A percentile compares a stretch with the other conserved stretches of the same genome.
Conservation (phyloP, 2,113 vertebrate species). For the Lepus americanus region DNA sequence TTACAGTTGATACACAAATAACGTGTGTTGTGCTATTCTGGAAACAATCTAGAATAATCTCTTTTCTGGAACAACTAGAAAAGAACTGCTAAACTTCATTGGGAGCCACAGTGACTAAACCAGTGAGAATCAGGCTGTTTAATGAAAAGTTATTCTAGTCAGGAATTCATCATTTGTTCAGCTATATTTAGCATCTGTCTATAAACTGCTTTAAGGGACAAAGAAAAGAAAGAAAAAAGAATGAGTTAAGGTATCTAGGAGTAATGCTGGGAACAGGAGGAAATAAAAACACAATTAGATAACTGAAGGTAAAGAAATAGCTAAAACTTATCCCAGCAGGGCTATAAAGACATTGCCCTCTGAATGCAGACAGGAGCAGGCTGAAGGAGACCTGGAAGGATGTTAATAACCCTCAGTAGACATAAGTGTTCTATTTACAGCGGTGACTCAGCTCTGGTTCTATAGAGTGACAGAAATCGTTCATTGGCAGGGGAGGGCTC, state of each 20-base stretch:
- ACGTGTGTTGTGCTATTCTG: not conserved
- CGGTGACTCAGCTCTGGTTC: not conserved
- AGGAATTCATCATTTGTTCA: not conserved
- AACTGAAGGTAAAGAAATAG: conserved; percentile 1
- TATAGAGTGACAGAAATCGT: not conserved
- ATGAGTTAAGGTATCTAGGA: not conserved
- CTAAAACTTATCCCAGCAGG: not conserved
- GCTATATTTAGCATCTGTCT: not conserved
- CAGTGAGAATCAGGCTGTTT: not conserved
- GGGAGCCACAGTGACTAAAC: not conserved
- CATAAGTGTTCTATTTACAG: not conserved
- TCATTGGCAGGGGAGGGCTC: not conserved
- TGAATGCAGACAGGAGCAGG: not conserved
- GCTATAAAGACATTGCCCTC: not conserved
- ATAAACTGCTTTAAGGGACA: conserved; percentile 4
- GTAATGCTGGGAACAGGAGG: conserved; percentile 18
- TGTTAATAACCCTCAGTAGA: not conserved
- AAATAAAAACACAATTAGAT: not conserved
- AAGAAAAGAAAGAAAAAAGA: not conserved
- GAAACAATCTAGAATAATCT: not conserved
- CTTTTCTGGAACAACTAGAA: not conserved
- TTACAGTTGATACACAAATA: not conserved
- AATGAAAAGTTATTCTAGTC: conserved; percentile 16
- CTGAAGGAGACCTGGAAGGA: not conserved
- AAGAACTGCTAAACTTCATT: not conserved